Base-by-base conservation (phyloP, 2,888 invertebrate genomes). In the Podabrus alpinus region DNA sequence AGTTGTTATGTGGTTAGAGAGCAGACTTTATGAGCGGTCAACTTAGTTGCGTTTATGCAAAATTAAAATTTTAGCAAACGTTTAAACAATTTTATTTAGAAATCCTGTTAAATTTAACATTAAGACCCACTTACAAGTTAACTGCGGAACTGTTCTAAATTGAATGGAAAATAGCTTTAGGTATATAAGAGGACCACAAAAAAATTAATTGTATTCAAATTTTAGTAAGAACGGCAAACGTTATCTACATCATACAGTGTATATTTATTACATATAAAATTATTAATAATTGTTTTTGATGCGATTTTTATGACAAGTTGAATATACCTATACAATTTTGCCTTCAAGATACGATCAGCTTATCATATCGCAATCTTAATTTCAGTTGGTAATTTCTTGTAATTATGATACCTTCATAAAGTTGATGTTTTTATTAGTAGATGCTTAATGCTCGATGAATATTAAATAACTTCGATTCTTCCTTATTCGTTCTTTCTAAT, bases 101-200 rank as follows among this genome's bases (percentile, higher is more conserved):
- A 64, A 64, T 15, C 13, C n/a, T 64, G n/a, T 64, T 13, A 19
- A 16, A 16, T n/a, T 64, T 64, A n/a, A 64, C n/a, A 64, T 64
- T 64, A 64, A 64, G 62, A 64, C 62, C 62, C 62, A 64, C 62
- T 64, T 64, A 64, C 21, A 5, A 64, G 62, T 15, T 19, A 64
- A 64, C 62, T 64, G n/a, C 62, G 62, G 62, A 64, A 64, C 62
- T 64, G 62, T 64, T 64, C 62, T 21, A 64, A 64, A 64, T 64
- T 64, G 62, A 19, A 64, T 21, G 21, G 10, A 21, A 64, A 19
- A 64, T 64, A 19, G 62, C 62, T 64, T 64, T 19, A 64, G 61
- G 61, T 16, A n/a, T n/a, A n/a, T n/a, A 61, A 64, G 62, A 64
- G 2, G n/a, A 45, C n/a, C 45, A 45, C 62, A 16, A 64, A 64